Conservation (phyloP, 2,888 invertebrate genomes). For the Poecilobothrus nobilitatus region DNA sequence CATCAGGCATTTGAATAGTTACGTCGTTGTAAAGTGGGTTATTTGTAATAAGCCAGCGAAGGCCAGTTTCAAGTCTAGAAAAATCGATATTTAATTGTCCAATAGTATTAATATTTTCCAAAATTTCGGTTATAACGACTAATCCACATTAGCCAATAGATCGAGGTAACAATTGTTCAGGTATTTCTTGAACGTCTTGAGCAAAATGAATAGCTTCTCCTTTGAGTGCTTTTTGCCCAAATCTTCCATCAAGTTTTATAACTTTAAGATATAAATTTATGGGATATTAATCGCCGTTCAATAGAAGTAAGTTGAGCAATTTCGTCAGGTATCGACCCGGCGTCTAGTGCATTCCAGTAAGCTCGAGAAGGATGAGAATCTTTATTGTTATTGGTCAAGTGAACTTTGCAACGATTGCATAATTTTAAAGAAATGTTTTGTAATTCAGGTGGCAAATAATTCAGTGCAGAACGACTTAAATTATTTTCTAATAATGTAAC, state of each 20-base stretch:
- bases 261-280: conserved; percentile 21
- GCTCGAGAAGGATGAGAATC: neutral
- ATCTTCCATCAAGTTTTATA: conserved; percentile 20
- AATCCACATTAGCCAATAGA: neutral
- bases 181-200: conserved; percentile 19
- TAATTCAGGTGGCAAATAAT: neutral
- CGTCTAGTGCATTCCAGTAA: conserved; percentile 23
- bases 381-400: neutral
- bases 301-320: too few species aligned
- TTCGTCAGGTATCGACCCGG: conserved; percentile 21
- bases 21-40: conserved; percentile 21
- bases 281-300: conserved; percentile 19
- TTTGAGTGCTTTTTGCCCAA: conserved; percentile 22
- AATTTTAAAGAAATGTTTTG: neutral
- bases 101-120: neutral
- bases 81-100: neutral
- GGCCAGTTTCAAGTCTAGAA: conserved; percentile 10
- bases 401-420: neutral
- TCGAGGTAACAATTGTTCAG: neutral
- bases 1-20: neutral
- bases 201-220: conserved; percentile 22
- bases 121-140: neutral
- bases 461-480: too few species aligned
- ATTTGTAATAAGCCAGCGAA: too few species aligned
- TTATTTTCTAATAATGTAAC: too few species aligned